These are phyloP conservation scores for Pseudochaenichthys georgianus DNA, from an alignment of 2,797 vertebrate genomes.

Conservation along the genomic window DNA sequence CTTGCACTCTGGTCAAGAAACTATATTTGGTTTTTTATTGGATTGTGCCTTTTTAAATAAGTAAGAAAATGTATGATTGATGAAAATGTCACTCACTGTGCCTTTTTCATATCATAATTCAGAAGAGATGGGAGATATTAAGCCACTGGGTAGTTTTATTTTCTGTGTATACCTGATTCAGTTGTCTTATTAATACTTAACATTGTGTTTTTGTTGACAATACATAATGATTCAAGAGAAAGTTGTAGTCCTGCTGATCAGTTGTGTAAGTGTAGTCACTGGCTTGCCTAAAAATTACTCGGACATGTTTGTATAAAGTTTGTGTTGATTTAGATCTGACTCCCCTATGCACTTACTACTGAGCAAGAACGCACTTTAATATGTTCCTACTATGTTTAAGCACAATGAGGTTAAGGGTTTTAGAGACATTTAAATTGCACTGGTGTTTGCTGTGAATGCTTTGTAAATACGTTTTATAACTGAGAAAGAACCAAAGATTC, in stretches of 20 bases:
- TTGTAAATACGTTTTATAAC: conserved; percentile 75
- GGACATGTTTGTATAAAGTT: conserved; percentile 17
- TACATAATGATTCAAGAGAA: conserved; percentile 1
- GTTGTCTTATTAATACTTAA: conserved; percentile 10
- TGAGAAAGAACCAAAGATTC: conserved; percentile 80
- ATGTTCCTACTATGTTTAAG: conserved; percentile 63
- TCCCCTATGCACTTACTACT: conserved; percentile 83
- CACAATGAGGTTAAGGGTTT: conserved; percentile 59
- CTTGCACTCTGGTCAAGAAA: conserved; percentile 19
- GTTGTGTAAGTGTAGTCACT: conserved; percentile 15
- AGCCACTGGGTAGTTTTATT: conserved; percentile 20
- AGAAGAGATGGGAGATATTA: conserved; percentile 9
- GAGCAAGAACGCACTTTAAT: conserved; percentile 85
- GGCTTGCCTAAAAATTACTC: conserved; percentile 34
- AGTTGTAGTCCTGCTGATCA: conserved; percentile 30
- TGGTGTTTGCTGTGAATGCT: conserved; percentile 69
- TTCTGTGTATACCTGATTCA: conserved; percentile 5
- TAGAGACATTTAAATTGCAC: conserved; percentile 63
- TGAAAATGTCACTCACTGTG: conserved; percentile 39
- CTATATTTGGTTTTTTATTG: neutral
- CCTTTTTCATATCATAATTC: conserved; percentile 42
- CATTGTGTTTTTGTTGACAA: neutral
- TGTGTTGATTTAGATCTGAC: conserved; percentile 40
- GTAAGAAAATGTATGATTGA: neutral
- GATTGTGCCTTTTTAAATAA: conserved; percentile 33